Conservation (phyloP, 2,113 vertebrate species). For the Apus apus region DNA sequence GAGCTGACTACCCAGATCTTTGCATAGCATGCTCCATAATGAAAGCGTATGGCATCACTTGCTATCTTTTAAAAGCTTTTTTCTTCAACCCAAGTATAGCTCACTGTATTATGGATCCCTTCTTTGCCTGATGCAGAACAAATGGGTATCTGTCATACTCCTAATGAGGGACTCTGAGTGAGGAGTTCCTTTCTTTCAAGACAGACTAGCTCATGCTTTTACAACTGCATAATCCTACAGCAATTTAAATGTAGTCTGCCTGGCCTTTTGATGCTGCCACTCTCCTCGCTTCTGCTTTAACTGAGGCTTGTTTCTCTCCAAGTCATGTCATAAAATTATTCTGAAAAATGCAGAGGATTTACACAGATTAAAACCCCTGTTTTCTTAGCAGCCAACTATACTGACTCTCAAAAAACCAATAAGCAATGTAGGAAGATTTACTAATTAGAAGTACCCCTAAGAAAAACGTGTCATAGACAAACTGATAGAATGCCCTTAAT, state of each 20-base stretch:
- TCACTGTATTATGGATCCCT: slow-evolving; percentile 46
- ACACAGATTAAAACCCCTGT: neutral
- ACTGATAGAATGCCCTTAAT: neutral
- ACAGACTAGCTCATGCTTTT: slow-evolving; percentile 4
- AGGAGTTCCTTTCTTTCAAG: slow-evolving; percentile 32
- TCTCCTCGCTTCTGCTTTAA: neutral
- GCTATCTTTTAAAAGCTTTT: slow-evolving; percentile 61
- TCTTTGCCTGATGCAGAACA: slow-evolving; percentile 34
- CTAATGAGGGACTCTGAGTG: slow-evolving; percentile 15
- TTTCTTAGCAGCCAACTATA: neutral
- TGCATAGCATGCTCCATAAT: slow-evolving; percentile 67
- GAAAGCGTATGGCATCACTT: slow-evolving; percentile 70
- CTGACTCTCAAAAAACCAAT: neutral
- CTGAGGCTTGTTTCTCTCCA: neutral
- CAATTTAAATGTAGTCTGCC: neutral
- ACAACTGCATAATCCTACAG: slow-evolving; percentile 9
- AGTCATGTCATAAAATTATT: neutral
- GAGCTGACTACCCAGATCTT: slow-evolving; percentile 68
- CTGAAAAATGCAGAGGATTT: neutral
- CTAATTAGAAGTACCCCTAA: neutral
- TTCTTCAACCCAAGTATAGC: slow-evolving; percentile 57
- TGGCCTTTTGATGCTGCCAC: neutral
- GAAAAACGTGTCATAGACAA: neutral
- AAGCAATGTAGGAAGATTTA: neutral
- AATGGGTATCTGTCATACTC: neutral